These are phyloP conservation scores for Eptesicus fuscus DNA, from an alignment of 2,113 vertebrate genomes.

Conservation along the genomic window DNA sequence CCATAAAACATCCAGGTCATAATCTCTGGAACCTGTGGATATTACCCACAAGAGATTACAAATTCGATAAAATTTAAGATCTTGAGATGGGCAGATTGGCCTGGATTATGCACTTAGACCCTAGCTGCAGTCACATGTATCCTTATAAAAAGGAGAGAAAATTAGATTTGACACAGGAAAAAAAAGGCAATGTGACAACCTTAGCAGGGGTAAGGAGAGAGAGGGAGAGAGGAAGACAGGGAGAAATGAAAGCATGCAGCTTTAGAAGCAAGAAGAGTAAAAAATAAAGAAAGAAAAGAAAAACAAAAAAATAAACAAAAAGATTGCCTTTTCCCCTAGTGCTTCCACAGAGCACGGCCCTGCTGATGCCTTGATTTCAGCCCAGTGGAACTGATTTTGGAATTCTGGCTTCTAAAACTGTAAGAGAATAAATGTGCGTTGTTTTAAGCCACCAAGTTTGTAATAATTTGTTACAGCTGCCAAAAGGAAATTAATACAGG, in stretches of 20 bases:
- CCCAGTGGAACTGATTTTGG: slow-evolving; percentile 21
- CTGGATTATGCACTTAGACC: neutral
- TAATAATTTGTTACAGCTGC: slow-evolving; percentile 12
- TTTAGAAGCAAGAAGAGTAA: neutral
- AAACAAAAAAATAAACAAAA: neutral
- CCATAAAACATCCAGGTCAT: neutral
- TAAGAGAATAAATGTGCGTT: neutral
- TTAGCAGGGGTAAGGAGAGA: neutral
- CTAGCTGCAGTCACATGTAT: neutral
- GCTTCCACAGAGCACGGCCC: neutral
- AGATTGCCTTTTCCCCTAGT: neutral
- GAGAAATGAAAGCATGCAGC: neutral
- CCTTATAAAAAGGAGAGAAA: neutral
- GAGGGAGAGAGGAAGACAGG: neutral
- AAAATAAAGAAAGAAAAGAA: neutral
- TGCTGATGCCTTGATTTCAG: neutral
- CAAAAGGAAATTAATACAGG: neutral
- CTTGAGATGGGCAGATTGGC: neutral
- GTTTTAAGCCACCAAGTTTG: slow-evolving; percentile 5
- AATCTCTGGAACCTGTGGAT: neutral
- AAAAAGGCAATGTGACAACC: neutral
- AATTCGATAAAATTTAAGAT: neutral
- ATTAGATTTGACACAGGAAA: neutral
- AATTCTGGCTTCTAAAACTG: neutral
- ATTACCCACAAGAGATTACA: neutral